Conservation (phyloP, 2,113 vertebrate species). For the Mustelus asterias region DNA sequence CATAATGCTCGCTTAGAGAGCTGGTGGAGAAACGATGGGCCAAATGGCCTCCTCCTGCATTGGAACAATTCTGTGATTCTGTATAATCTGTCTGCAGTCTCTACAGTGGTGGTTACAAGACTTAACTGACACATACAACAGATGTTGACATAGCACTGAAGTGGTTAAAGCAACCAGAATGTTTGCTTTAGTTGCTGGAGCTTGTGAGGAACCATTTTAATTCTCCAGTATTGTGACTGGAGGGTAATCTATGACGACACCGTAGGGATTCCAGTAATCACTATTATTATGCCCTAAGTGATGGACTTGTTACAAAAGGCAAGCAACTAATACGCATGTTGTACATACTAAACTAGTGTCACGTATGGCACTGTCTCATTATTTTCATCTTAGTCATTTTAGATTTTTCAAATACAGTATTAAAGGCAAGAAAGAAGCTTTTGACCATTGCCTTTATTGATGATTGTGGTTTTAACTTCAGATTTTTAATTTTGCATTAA, state of each 20-base stretch:
- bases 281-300: constrained; percentile 2
- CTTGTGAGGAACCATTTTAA: not conserved
- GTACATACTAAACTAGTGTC: not conserved
- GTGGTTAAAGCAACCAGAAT: not conserved
- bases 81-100: not conserved
- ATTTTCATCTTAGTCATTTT: constrained; percentile 13
- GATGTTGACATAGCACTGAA: not conserved
- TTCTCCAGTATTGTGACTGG: constrained; percentile 14
- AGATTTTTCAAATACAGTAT: not conserved
- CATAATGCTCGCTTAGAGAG: no score
- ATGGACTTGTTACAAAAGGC: constrained; percentile 11
- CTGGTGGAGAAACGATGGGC: no score
- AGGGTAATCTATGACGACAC: constrained; percentile 26
- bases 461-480: not conserved
- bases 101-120: not conserved
- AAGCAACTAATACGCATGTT: not conserved
- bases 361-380: not conserved
- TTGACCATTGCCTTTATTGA: not conserved
- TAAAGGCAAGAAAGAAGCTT: not conserved
- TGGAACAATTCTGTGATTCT: no score
- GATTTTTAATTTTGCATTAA: not conserved
- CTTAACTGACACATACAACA: not conserved
- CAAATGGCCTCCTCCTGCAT: no score
- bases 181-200: not conserved
- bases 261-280: constrained; percentile 18